phyloP scores from a whole-genome alignment of 2,797 vertebrate species.

The Clamator glandarius region DNA sequence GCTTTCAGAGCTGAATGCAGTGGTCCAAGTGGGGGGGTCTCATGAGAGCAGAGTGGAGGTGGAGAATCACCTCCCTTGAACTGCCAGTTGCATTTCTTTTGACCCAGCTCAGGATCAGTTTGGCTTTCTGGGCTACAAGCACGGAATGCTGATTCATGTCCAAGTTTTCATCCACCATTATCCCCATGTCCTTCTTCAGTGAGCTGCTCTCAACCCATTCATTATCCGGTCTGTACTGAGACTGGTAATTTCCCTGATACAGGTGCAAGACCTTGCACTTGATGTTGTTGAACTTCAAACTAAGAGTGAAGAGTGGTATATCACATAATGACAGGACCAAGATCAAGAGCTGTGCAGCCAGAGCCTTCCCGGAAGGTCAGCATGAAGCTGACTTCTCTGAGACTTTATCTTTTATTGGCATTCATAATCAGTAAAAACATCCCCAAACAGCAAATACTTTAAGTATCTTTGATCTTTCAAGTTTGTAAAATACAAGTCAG shows the following conservation, averaged over 20 bases:
- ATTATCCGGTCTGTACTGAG: neutral
- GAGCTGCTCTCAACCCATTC: neutral
- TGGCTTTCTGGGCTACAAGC: accelerated
- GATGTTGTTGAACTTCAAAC: neutral
- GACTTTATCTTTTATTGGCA: neutral
- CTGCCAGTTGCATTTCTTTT: neutral
- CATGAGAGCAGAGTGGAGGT: accelerated
- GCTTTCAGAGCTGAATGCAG: neutral
- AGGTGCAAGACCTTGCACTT: neutral
- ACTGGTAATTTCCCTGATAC: neutral
- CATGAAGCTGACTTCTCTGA: neutral
- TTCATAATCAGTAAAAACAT: neutral
- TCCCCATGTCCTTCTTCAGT: neutral
- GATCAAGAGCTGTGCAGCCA: neutral
- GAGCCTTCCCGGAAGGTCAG: neutral
- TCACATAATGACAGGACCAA: neutral
- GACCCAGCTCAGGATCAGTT: neutral
- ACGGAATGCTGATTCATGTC: accelerated
- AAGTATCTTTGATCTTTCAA: neutral
- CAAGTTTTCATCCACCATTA: neutral
- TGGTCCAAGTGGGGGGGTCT: neutral
- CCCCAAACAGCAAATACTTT: neutral
- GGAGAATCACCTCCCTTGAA: neutral
- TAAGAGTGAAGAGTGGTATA: neutral
- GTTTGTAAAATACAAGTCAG: neutral